Conservation (phyloP, 2,797 vertebrate genomes). For the Pygocentrus nattereri region DNA sequence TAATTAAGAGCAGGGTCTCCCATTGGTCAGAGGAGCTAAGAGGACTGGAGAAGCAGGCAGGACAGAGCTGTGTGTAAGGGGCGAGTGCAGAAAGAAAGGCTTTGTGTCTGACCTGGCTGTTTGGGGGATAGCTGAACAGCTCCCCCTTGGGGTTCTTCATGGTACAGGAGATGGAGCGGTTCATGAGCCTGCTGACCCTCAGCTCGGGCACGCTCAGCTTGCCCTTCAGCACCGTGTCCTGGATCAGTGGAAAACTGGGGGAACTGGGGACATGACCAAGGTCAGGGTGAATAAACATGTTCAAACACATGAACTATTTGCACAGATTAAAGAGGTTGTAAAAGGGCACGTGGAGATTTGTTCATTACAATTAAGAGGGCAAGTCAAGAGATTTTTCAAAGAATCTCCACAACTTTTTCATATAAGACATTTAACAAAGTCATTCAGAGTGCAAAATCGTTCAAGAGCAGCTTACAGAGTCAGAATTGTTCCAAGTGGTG, state of each 20-base stretch:
- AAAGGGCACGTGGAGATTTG: too few species aligned
- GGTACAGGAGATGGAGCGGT: slow-evolving; percentile 95
- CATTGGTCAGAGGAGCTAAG: slow-evolving; percentile 13
- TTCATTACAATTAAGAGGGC: too few species aligned
- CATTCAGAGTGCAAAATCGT: too few species aligned
- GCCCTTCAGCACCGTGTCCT: slow-evolving; percentile 94
- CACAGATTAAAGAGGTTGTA: too few species aligned
- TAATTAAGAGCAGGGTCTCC: slow-evolving; percentile 3
- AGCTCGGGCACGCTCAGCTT: slow-evolving; percentile 93
- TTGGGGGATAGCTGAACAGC: slow-evolving; percentile 91
- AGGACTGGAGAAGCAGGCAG: slow-evolving; percentile 25
- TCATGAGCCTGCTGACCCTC: slow-evolving; percentile 95
- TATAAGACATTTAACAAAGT: too few species aligned
- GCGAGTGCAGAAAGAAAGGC: neutral
- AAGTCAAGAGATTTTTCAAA: too few species aligned
- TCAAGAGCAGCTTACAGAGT: too few species aligned
- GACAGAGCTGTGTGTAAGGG: slow-evolving; percentile 20
- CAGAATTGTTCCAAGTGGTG: too few species aligned
- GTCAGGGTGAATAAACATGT: neutral
- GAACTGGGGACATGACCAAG: slow-evolving; percentile 79
- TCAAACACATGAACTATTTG: neutral
- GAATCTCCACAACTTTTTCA: too few species aligned
- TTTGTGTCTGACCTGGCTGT: slow-evolving; percentile 88
- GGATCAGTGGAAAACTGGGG: slow-evolving; percentile 96
- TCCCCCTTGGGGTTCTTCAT: slow-evolving; percentile 98